Base-by-base conservation (phyloP, 2,797 vertebrate species). In the Labroides dimidiatus region DNA sequence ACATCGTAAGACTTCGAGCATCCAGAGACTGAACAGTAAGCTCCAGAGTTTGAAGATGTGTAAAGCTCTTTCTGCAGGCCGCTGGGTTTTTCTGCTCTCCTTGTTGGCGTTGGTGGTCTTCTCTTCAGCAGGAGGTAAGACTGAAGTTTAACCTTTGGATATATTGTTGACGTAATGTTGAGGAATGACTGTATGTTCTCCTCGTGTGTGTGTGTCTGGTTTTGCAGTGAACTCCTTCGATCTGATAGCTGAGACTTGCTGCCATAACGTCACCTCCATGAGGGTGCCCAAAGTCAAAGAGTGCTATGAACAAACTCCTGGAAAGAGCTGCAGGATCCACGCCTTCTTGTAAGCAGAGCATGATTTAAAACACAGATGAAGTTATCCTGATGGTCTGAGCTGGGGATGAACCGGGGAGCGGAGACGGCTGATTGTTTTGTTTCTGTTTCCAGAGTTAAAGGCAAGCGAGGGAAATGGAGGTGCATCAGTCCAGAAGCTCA, bases 251-350 rank as follows among this genome's bases (percentile, higher is more conserved):
- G 0, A 75, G 0, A 0, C 1, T 0, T 89, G 86, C 64, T 80
- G 75, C 3, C 0, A 0, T 0, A 30, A 10, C 0, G 5, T 33
- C 48, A 30, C 0, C 30, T n/a, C 7, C 37, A 33, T 0, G 8
- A 30, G 10, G 27, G 0, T 66, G 0, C 1, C 0, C 0, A 3
- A 0, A 3, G 41, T 84, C 53, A 55, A 4, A 27, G 3, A 0
- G 1, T 89, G 87, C 0, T 82, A 24, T 1, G 84, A 91, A 14
- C 86, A 88, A 68, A 55, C 16, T 2, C 59, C 75, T 0, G 72
- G 81, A 0, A 1, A 0, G 0, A 15, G n/a, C 61, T 88, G 89
- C 62, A 12, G 9, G 0, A 5, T 0, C 0, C 81, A 81, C 4
- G 80, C 84, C 52, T 89, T 77, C 57, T 0, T 78, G 89, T 89